Evolutionary conservation across 2,797 vertebrate species (phyloP).

Genomic region (Potorous gilbertii): DNA sequence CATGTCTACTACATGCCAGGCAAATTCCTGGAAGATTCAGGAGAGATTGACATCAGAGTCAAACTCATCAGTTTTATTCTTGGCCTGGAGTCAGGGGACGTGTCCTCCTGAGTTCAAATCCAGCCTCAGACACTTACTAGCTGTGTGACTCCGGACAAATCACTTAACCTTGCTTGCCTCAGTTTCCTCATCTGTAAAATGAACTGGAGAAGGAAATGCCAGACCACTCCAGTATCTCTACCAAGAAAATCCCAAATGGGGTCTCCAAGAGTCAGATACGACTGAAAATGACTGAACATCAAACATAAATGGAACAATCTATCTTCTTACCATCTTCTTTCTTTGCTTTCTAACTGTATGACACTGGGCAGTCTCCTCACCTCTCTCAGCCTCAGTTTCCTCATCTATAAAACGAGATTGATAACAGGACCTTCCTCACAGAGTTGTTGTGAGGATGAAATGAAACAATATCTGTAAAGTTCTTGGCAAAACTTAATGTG

Average conservation of each 20-base stretch:
- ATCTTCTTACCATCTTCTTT: not conserved
- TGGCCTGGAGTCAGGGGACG: not conserved
- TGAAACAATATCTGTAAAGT: not conserved
- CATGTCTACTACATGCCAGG: not conserved
- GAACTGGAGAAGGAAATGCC: not conserved
- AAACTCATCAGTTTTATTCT: not conserved
- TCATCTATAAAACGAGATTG: not conserved
- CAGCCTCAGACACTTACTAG: not conserved
- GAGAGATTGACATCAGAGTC: not conserved
- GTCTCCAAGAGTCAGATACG: not conserved
- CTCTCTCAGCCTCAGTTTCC: not conserved
- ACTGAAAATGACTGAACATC: not conserved
- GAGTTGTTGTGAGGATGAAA: not conserved
- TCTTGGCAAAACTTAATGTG: not conserved
- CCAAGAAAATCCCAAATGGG: not conserved
- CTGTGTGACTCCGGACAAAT: not conserved
- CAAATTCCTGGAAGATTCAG: not conserved
- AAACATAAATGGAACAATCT: not conserved
- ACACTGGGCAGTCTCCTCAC: not conserved
- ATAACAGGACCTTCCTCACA: not conserved
- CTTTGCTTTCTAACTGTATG: not conserved
- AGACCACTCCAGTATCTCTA: not conserved
- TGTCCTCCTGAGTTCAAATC: not conserved
- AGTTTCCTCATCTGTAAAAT: not conserved
- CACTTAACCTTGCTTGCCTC: not conserved